These are phyloP conservation scores for Tetranychus cinnabarinus DNA, from an alignment of 1,140 invertebrate genomes.

Conservation along the genomic window DNA sequence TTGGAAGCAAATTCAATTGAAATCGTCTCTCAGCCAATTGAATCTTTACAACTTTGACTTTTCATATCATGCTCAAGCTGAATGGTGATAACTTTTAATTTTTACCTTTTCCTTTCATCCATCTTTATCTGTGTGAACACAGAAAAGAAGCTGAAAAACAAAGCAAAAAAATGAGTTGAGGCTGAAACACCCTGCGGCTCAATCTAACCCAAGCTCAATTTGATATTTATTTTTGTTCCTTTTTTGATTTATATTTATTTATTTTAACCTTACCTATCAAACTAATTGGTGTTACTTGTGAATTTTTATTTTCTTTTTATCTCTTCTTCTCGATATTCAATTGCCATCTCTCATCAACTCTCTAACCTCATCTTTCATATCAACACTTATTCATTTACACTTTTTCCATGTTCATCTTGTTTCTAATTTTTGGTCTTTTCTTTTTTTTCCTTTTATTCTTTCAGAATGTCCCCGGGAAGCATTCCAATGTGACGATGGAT, in stretches of 20 bases:
- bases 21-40: too few relatives aligned
- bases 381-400: background rate
- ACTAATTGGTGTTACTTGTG: too few relatives aligned
- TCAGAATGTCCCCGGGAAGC: slow-evolving; percentile 15
- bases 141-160: too few relatives aligned
- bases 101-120: background rate
- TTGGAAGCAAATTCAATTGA: too few relatives aligned
- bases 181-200: too few relatives aligned
- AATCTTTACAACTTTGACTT: background rate
- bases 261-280: too few relatives aligned
- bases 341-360: background rate
- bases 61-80: background rate
- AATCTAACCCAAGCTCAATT: too few relatives aligned
- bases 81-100: too few relatives aligned
- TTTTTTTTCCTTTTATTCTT: background rate
- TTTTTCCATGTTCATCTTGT: background rate
- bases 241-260: too few relatives aligned
- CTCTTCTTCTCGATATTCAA: background rate
- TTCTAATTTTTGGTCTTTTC: background rate
- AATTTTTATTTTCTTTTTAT: background rate
- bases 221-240: too few relatives aligned
- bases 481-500: slow-evolving; percentile 15
- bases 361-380: background rate
- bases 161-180: too few relatives aligned
- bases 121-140: too few relatives aligned